A percentile compares a stretch with the other conserved stretches of the same genome.
phyloP scores from a whole-genome alignment of 2,888 invertebrate species.

The Drosophila neonasuta region DNA sequence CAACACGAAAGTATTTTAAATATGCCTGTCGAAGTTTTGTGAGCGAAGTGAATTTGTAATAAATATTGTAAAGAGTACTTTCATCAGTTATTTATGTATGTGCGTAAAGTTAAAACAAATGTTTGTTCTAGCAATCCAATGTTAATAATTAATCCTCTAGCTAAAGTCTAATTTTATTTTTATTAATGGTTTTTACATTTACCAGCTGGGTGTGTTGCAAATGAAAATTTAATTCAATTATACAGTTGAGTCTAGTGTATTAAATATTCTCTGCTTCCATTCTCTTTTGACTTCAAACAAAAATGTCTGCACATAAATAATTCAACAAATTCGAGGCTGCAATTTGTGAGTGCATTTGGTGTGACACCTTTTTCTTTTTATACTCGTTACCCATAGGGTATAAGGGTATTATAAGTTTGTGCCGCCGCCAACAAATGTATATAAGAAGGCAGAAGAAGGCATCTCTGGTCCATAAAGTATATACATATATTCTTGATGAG shows the following conservation, averaged over 20 bases:
- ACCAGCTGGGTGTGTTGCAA: not conserved
- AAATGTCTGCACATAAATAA: conserved; percentile 21
- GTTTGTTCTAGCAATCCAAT: not conserved
- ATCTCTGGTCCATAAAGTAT: no score
- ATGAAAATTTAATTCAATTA: not conserved
- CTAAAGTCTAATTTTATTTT: not conserved
- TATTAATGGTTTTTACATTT: not conserved
- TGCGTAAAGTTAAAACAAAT: not conserved
- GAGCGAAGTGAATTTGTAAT: not conserved
- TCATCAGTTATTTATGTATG: not conserved
- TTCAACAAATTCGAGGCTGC: conserved; percentile 12
- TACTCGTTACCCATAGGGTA: no score
- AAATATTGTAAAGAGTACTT: not conserved
- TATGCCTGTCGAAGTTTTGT: not conserved
- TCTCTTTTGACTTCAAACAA: conserved; percentile 4
- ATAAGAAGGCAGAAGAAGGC: no score
- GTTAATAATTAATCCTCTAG: not conserved
- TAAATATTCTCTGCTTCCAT: not conserved
- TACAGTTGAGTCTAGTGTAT: not conserved
- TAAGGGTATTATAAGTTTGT: no score
- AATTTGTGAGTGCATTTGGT: conserved; percentile 23
- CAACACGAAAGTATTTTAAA: not conserved
- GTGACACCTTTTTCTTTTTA: conserved; percentile 15
- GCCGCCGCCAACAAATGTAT: no score
- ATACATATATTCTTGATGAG: no score